Evolutionary conservation across 2,888 invertebrate genomes (phyloP).

Genomic region (Drosophila anceps): DNA sequence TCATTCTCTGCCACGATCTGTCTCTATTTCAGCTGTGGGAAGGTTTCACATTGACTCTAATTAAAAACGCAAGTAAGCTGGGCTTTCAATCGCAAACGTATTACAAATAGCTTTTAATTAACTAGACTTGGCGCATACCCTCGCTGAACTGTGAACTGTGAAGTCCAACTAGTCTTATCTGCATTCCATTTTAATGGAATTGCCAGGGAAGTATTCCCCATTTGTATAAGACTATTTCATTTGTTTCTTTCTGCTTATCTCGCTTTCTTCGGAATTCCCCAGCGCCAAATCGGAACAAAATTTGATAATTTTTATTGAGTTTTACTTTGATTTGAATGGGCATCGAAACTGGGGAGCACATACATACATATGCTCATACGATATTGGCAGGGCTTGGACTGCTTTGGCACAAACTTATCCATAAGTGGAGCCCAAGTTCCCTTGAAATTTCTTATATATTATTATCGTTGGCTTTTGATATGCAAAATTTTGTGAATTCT

Average conservation of each 20-base stretch:
- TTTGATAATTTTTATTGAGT: not conserved
- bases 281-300: not conserved
- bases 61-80: conserved; percentile 46
- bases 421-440: not conserved
- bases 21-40: conserved; percentile 30
- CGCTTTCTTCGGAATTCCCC: not conserved
- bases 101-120: not conserved
- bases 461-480: not conserved
- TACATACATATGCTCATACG: not conserved
- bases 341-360: not conserved
- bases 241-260: not conserved
- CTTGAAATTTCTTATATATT: not conserved
- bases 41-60: conserved; percentile 49
- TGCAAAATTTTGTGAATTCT: not conserved
- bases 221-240: not conserved
- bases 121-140: not conserved
- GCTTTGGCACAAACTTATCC: too few relatives aligned
- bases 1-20: not conserved
- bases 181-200: not conserved
- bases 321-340: not conserved
- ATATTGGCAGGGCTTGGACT: not conserved
- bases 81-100: conserved; percentile 9
- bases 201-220: not conserved
- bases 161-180: not conserved
- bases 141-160: not conserved